phyloP scores from a whole-genome alignment of 1,140 invertebrate genomes.

The Drosophila nebulosa region DNA sequence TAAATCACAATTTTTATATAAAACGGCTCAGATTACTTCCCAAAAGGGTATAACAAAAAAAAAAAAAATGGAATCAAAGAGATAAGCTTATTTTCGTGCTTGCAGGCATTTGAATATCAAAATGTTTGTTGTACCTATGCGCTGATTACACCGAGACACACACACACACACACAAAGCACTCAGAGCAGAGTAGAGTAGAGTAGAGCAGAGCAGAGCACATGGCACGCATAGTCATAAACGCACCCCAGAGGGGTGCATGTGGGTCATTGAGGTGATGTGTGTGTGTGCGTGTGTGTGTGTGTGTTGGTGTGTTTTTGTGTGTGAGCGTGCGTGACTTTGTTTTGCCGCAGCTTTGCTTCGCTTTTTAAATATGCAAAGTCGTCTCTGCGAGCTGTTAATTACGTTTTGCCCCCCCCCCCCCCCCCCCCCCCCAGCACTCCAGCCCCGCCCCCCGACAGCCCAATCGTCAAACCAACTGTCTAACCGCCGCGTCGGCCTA shows the following conservation, averaged over 20 bases:
- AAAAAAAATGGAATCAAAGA: not conserved
- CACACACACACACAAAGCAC: not conserved
- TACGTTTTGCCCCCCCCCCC: conserved; percentile 18
- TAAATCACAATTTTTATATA: not conserved
- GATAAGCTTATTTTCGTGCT: not conserved
- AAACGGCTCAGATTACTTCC: not conserved
- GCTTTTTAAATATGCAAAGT: conserved; percentile 41
- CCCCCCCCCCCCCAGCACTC: not conserved
- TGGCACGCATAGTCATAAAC: conserved; percentile 22
- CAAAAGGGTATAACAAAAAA: not conserved
- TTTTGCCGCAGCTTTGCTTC: conserved; percentile 9
- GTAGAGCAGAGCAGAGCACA: not conserved
- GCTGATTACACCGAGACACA: not conserved
- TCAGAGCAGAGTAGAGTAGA: not conserved
- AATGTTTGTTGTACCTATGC: not conserved
- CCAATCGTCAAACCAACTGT: conserved; percentile 2
- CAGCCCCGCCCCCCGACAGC: not conserved
- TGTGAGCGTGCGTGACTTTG: conserved; percentile 8
- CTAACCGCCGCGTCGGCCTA: not conserved
- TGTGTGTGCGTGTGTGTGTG: conserved; percentile 13
- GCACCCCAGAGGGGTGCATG: conserved; percentile 20
- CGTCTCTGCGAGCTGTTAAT: conserved; percentile 51
- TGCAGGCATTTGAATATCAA: not conserved
- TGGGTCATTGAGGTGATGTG: not conserved
- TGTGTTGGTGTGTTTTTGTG: conserved; percentile 9